Conservation (phyloP, 92 coral and sea anemone genomes). For the Anthopleura xanthogrammica region DNA sequence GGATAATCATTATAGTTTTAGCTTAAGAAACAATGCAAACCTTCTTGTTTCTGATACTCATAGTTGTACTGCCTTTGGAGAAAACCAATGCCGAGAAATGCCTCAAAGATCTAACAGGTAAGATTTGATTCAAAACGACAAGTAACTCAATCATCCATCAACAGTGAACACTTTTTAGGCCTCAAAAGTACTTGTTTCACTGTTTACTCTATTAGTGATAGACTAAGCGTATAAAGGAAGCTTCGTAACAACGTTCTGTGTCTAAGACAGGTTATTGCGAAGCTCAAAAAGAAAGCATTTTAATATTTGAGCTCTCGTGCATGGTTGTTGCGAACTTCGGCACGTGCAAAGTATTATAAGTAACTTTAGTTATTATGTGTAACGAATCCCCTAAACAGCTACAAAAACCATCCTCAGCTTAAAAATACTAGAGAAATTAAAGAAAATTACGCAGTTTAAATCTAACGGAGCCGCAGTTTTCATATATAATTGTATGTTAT, state of each 20-base stretch:
- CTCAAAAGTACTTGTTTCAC: not conserved
- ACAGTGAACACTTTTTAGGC: conserved; percentile 1
- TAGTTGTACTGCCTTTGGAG: not conserved
- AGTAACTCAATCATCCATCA: not conserved
- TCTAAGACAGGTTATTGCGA: not conserved
- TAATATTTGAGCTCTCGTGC: not conserved
- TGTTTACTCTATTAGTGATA: not conserved
- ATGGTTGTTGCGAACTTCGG: not conserved
- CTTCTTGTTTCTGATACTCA: not conserved
- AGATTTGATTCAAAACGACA: not conserved
- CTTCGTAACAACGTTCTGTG: not conserved
- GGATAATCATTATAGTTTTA: conserved; percentile 6
- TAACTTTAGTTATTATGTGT: not conserved
- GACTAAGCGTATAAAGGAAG: not conserved
- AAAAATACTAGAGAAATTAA: not conserved
- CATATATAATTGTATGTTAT: not conserved
- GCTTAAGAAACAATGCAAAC: conserved; percentile 19
- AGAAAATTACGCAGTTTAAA: not conserved
- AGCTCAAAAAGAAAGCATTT: conserved; percentile 2
- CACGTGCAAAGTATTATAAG: not conserved
- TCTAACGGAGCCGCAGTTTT: not conserved
- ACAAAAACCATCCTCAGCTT: not conserved
- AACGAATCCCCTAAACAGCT: not conserved
- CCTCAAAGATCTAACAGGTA: conserved; percentile 23
- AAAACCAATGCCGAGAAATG: conserved; percentile 11